Evolutionary conservation across 2,797 vertebrate genomes (phyloP), one percentile per base, ranked within the genome.

Genomic region (Darevskia mixta): DNA sequence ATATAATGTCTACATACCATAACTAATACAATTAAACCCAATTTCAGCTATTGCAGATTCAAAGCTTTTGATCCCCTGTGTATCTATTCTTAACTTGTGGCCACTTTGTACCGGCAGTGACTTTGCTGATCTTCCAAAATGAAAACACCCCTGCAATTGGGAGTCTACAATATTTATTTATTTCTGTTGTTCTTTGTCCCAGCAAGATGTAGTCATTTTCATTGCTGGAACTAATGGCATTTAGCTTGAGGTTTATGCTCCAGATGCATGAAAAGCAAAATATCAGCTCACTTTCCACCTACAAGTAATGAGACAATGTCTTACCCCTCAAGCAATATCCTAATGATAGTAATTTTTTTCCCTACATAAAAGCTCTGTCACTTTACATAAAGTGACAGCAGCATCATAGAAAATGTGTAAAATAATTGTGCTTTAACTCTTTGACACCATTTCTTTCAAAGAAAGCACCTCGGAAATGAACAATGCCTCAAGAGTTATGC

Each of bases 201-300:
- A 41, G n/a, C 32, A 86, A 61, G 45, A 11, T 80, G 73, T 80
- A 64, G 84, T 61, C 35, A 84, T 71, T 88, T 45, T 84, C 82
- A 73, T 78, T 78, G 86, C 73, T 87, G n/a, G 25, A 93, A 93
- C 92, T 93, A 88, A 86, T 92, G 85, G 29, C 85, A 88, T 89
- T 94, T 91, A 89, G 20, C 71, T 69, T 77, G 83, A 77, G 94
- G 87, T 64, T 89, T 90, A 83, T 35, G 67, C 84, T 86, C 88
- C 58, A 88, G 87, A 82, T 89, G 73, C n/a, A 35, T 93, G 66
- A 89, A 86, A 93, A 94, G 89, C 90, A 93, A 92, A 85, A 90
- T 79, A 49, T 82, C 83, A 29, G 80, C 71, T 79, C 64, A 93
- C 88, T 86, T 90, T 79, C 61, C 89, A 92, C 89, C 55, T 71